phyloP scores from a whole-genome alignment of 2,797 vertebrate genomes.

The Bovichtus diacanthus region DNA sequence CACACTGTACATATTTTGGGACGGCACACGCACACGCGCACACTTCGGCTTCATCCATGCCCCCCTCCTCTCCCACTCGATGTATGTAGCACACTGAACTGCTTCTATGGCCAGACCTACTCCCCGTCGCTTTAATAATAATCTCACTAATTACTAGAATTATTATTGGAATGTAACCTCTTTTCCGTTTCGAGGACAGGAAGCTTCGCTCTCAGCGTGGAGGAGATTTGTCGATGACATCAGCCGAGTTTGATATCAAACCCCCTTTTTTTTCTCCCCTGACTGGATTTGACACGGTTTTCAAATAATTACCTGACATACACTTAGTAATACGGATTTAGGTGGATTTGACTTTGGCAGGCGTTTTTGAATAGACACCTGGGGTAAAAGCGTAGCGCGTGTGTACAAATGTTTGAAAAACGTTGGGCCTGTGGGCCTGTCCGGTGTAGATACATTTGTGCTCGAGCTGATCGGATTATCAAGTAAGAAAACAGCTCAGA shows the following conservation, averaged over 20 bases:
- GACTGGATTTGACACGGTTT: constrained; percentile 44
- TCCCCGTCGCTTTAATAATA: constrained; percentile 69
- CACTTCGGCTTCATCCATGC: not conserved
- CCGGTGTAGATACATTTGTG: not conserved
- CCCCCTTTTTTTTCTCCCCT: constrained; percentile 5
- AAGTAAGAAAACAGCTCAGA: constrained; percentile 27
- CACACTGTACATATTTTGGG: constrained; percentile 30
- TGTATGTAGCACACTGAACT: constrained; percentile 83
- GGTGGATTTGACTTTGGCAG: constrained; percentile 44
- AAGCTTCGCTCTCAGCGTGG: constrained; percentile 24
- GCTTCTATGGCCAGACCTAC: constrained; percentile 66
- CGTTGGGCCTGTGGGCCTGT: constrained; percentile 4
- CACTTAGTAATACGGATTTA: constrained; percentile 32
- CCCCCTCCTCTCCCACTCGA: not conserved
- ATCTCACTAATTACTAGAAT: constrained; percentile 83
- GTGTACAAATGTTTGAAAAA: constrained; percentile 22
- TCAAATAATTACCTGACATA: constrained; percentile 33
- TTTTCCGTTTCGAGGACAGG: constrained; percentile 83
- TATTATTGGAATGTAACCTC: constrained; percentile 87
- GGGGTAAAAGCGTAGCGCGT: constrained; percentile 6
- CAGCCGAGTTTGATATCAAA: constrained; percentile 53
- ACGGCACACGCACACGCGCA: constrained; percentile 10
- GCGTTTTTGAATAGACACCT: constrained; percentile 11
- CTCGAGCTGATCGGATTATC: constrained; percentile 44
- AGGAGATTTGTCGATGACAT: constrained; percentile 42